Conservation (phyloP, 2,888 invertebrate genomes). For the Ormyrus thymus region DNA sequence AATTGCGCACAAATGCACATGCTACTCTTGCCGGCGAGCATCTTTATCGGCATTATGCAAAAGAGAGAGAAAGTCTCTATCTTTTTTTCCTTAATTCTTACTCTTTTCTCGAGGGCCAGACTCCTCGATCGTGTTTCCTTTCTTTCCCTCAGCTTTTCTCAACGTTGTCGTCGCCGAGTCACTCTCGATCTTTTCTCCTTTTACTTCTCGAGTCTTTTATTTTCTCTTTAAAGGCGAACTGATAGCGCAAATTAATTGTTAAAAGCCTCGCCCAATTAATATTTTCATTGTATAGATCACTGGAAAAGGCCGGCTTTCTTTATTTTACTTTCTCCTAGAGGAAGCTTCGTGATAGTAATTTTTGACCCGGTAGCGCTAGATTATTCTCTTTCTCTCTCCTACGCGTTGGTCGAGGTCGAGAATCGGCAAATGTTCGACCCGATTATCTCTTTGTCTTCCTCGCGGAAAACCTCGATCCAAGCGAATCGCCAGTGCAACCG, state of each 20-base stretch:
- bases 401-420: no score
- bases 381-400: no score
- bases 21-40: no score
- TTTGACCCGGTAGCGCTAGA: no score
- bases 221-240: slow-evolving; percentile 12
- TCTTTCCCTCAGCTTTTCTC: background rate
- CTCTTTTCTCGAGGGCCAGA: slow-evolving; percentile 12
- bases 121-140: slow-evolving; percentile 35
- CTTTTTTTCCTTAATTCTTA: background rate
- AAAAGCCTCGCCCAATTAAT: background rate
- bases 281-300: background rate
- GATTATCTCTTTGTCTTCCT: no score
- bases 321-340: background rate
- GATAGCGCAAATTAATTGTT: slow-evolving; percentile 11
- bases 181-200: slow-evolving; percentile 4
- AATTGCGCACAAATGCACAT: no score
- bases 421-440: no score
- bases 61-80: no score
- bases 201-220: background rate
- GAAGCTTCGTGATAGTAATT: no score
- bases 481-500: no score
- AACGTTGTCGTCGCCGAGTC: background rate
- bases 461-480: no score
- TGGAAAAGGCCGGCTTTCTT: background rate
- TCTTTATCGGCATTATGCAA: no score